Evolutionary conservation across 2,888 invertebrate genomes (phyloP).

Genomic region (Chloroclysta siterata): DNA sequence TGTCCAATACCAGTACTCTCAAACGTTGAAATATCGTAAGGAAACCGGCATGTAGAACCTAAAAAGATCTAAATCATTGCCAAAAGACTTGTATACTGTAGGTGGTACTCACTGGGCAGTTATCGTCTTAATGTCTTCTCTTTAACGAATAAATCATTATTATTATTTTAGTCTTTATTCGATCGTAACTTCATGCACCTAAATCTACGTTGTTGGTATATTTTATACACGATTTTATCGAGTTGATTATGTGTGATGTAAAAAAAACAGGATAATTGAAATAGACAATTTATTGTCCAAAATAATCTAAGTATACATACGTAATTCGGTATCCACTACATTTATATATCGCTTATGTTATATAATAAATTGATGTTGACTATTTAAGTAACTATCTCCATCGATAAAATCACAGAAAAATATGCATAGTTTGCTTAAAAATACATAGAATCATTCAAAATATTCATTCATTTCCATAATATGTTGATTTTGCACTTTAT

Average conservation of each 20-base stretch:
- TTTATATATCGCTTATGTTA: neutral
- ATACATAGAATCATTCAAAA: neutral
- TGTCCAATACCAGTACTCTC: too few relatives aligned
- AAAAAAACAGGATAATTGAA: neutral
- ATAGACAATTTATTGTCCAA: conserved; percentile 3
- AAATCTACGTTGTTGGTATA: too few relatives aligned
- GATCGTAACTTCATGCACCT: too few relatives aligned
- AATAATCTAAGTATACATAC: neutral
- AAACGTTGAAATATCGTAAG: too few relatives aligned
- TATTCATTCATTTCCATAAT: neutral
- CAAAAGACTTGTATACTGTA: too few relatives aligned
- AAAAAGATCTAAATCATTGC: too few relatives aligned
- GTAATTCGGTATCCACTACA: neutral
- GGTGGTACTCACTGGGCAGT: too few relatives aligned
- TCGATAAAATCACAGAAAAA: conserved; percentile 7
- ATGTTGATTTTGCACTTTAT: conserved; percentile 3
- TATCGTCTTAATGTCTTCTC: too few relatives aligned
- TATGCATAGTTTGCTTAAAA: neutral
- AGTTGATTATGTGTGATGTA: neutral
- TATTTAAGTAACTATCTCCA: neutral
- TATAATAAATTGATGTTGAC: neutral
- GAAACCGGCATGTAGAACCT: too few relatives aligned
- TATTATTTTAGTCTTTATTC: too few relatives aligned
- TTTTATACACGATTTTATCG: too few relatives aligned
- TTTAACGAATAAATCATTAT: too few relatives aligned